These are phyloP conservation scores for Orthosia incerta DNA, from an alignment of 2,888 invertebrate genomes.

Conservation along the genomic window DNA sequence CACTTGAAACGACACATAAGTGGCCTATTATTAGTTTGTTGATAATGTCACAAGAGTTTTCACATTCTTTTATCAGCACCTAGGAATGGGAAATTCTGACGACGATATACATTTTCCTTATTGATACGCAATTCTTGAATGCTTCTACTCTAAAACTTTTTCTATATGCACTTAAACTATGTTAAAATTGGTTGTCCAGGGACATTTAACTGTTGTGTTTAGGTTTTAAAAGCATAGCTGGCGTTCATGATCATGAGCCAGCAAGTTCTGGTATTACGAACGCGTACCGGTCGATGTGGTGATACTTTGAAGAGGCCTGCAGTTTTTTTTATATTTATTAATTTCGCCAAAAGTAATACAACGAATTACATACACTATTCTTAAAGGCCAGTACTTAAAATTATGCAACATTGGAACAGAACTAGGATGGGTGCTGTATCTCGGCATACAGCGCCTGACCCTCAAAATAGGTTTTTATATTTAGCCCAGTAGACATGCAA, in stretches of 20 bases:
- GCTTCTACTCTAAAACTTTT: not conserved
- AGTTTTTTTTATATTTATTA: no score
- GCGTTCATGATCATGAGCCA: not conserved
- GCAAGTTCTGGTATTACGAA: no score
- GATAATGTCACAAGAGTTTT: constrained; percentile 20
- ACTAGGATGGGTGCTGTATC: no score
- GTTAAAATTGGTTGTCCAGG: not conserved
- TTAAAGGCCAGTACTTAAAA: no score
- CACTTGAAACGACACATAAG: not conserved
- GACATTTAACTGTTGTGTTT: not conserved
- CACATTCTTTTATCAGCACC: not conserved
- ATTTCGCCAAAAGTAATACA: no score
- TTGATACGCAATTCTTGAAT: not conserved
- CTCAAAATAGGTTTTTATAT: no score
- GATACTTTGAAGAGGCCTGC: no score
- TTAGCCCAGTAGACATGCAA: no score
- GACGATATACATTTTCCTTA: constrained; percentile 12
- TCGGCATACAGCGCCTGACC: no score
- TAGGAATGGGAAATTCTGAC: not conserved
- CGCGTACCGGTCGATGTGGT: no score
- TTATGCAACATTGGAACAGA: no score
- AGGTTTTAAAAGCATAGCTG: not conserved
- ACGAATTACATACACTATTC: no score
- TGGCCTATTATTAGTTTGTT: constrained; percentile 4
- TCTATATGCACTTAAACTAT: not conserved